Base-by-base conservation (phyloP, 2,797 vertebrate species). In the Anabas testudineus region DNA sequence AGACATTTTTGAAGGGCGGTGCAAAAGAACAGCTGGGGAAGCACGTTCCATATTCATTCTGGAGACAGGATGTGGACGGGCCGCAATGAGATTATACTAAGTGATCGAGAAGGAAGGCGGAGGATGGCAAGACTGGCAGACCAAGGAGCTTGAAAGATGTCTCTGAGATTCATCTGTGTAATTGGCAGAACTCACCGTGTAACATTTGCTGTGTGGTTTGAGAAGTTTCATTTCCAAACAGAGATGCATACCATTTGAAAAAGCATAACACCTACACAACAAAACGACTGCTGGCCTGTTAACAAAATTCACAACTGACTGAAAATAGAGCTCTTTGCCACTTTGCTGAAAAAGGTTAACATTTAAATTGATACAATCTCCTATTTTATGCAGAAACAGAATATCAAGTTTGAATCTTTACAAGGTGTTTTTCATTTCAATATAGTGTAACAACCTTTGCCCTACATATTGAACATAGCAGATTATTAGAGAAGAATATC, bases 31-130 rank as follows among this genome's bases (percentile, higher is more conserved):
- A 75, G 63, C 67, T 69, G 48, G 45, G 69, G 59, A 84, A 63
- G 64, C 67, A 67, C 1, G 42, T 41, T 65, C 80, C 39, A 78
- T 84, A 80, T 85, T 87, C 78, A 88, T 74, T 83, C 74, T 79
- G 68, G 73, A 88, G 85, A 88, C 78, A 82, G 82, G 78, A 88
- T 82, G 78, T 7, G 47, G 71, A 78, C 69, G 71, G 49, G 36
- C 64, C 32, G 74, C 55, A 71, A 81, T 81, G 67, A 88, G 83
- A 90, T 88, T 88, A 91, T 90, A 87, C 71, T 80, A 77, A 90
- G 75, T 82, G 84, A 86, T 82, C 2, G 70, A 87, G 78, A 80
- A 80, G 78, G 79, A 87, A 46, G 81, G 86, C 48, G 67, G 80
- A 76, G 73, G 84, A 82, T 69, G 68, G 69, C 69, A 72, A 86